Evolutionary conservation across 2,888 invertebrate genomes (phyloP).

Genomic region (Idaea biselata): DNA sequence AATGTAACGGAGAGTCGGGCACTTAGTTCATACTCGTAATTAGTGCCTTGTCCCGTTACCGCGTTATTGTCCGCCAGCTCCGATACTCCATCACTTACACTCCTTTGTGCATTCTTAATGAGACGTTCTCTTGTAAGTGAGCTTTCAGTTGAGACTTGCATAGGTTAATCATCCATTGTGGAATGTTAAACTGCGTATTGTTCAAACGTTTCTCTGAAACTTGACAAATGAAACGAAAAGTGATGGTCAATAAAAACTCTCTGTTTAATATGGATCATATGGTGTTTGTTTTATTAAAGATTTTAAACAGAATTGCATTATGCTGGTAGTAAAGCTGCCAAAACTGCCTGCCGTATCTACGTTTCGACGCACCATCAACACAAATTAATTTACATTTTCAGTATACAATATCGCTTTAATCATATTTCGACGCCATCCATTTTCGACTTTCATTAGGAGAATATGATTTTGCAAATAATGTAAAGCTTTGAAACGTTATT

Average conservation of each 20-base stretch:
- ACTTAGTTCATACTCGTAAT: constrained; percentile 54
- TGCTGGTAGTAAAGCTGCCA: not conserved
- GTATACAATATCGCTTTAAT: constrained; percentile 10
- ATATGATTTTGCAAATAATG: not conserved
- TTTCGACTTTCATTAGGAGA: constrained; percentile 5
- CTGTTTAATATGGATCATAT: not conserved
- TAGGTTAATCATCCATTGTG: constrained; percentile 29
- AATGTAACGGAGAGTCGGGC: constrained; percentile 60
- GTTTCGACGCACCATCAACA: constrained; percentile 20
- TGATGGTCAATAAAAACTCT: not conserved
- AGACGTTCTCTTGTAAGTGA: constrained; percentile 60
- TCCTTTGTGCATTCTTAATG: constrained; percentile 68
- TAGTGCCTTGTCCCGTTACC: constrained; percentile 74
- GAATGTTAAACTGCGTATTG: constrained; percentile 6
- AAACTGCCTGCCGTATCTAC: constrained; percentile 13
- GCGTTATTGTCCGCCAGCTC: constrained; percentile 68
- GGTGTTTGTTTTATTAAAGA: not conserved
- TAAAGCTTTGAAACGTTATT: not conserved
- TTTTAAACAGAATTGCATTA: not conserved
- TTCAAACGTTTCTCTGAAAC: constrained; percentile 9
- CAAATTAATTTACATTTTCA: constrained; percentile 20
- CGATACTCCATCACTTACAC: constrained; percentile 63
- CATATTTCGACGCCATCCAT: constrained; percentile 9
- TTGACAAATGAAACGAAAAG: not conserved
- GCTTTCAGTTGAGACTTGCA: constrained; percentile 53